These are phyloP conservation scores for Galaxias olidus DNA, from an alignment of 2,797 vertebrate genomes.

Conservation along the genomic window DNA sequence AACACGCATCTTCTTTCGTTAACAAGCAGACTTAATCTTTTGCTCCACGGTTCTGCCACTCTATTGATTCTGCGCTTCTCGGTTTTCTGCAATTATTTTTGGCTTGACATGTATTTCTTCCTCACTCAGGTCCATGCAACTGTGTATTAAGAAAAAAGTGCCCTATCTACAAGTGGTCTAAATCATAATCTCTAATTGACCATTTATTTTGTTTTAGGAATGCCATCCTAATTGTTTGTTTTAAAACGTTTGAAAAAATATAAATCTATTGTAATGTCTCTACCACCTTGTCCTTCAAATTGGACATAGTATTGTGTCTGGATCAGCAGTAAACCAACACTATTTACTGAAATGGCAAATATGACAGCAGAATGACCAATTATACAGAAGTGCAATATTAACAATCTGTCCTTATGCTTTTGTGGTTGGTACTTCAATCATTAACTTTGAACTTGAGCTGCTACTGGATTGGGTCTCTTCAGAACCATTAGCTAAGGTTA, in stretches of 20 bases:
- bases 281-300: not conserved
- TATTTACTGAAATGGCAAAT: not conserved
- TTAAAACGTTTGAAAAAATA: not conserved
- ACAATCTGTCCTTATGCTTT: not conserved
- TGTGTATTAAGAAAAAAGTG: not conserved
- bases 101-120: conserved; percentile 5
- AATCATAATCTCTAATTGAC: not conserved
- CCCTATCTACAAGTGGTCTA: not conserved
- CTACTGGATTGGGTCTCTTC: conserved; percentile 4
- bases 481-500: conserved; percentile 14
- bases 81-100: conserved; percentile 9
- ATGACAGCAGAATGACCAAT: not conserved
- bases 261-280: not conserved
- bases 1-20: conserved; percentile 2
- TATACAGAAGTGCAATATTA: not conserved
- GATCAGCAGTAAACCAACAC: not conserved
- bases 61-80: conserved; percentile 6
- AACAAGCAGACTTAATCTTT: conserved; percentile 18
- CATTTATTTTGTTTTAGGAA: too few relatives aligned
- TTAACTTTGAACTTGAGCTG: not conserved
- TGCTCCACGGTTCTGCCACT: not conserved
- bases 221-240: not conserved
- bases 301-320: not conserved
- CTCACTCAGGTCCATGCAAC: not conserved
- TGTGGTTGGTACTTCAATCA: not conserved